Evolutionary conservation across 2,113 vertebrate genomes (phyloP), one percentile per base, ranked within the genome.

Genomic region (Anolis carolinensis): DNA sequence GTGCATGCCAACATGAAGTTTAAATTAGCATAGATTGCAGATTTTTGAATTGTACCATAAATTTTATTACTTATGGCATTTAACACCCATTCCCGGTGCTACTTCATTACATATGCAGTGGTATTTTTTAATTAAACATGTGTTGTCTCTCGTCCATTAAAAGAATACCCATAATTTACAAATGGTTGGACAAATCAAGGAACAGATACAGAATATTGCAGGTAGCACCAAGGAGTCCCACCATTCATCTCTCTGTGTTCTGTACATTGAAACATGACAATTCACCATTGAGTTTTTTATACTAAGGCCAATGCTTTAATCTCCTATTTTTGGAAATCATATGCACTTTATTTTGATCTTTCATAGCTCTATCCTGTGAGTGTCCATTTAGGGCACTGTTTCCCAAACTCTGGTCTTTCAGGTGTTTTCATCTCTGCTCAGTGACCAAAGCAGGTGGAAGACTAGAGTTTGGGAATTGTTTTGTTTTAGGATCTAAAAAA

Each of bases 1-100:
- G 39, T 36, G 8, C 9, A 25, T 50, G 32, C 23, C 9, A 10
- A 27, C 11, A 50, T 75, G 25, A 75, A 30, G 25, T 50, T 30
- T 48, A 44, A 48, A 72, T 75, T 44, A 75, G 44, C 44, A 75
- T 30, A 36, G 5, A 25, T 74, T 79, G 48, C 27, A 84, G 87
- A 83, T 86, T 68, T 90, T 72, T 72, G 39, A 36, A 72, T 21
- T 72, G 70, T 36, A 21, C 34, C 70, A 36, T 72, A 72, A 25
- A 65, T 25, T 44, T 44, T 25, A 25, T 25, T 27, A 65, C 25
- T 11, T 8, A 23, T 7, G 20, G 21, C 34, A 23, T 73, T 74
- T 74, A 39, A 74, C 25, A 74, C 72, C 39, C 8, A 18, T 55
- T 14, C 52, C 8, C 52, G 10, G 10, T 55, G 9, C 52, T 55